These are phyloP conservation scores for Mnemiopsis leidyi DNA, from an alignment of 37 sponge, comb jelly and placozoan species.

Conservation along the genomic window DNA sequence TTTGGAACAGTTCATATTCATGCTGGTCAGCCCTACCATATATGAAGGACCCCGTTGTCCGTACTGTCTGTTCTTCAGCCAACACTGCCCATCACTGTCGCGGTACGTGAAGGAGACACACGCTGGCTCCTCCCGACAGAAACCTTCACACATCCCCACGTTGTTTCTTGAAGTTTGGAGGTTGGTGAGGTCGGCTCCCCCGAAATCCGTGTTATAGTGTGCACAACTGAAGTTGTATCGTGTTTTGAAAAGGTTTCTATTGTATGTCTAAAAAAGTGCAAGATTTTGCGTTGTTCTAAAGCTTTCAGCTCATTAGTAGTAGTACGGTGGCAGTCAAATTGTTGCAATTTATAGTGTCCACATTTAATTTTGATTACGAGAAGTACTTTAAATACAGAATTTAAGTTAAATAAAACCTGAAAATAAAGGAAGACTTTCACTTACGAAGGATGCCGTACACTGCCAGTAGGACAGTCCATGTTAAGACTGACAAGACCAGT, in stretches of 20 bases:
- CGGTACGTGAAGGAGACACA: slow-evolving; percentile 19
- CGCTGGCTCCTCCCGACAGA: not conserved
- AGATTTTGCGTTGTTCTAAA: too few species aligned
- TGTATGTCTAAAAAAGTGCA: too few species aligned
- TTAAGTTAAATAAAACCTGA: too few species aligned
- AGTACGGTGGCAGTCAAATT: too few species aligned
- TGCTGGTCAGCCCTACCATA: not conserved
- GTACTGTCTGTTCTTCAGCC: not conserved
- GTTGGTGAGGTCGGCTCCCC: not conserved
- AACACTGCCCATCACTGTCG: not conserved
- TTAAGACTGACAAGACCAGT: not conserved
- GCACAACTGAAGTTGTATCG: too few species aligned
- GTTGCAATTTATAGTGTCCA: too few species aligned
- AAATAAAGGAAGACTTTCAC: too few species aligned
- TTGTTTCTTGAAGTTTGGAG: not conserved
- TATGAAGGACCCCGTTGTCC: not conserved
- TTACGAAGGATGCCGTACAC: too few species aligned
- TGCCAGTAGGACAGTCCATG: not conserved
- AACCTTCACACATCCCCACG: not conserved
- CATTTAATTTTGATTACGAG: too few species aligned
- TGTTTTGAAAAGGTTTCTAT: too few species aligned
- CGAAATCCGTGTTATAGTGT: not conserved
- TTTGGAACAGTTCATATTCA: not conserved
- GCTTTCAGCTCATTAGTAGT: too few species aligned
- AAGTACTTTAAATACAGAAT: too few species aligned